phyloP scores from a whole-genome alignment of 2,797 vertebrate species.

The Sebastes kiyomatsui region DNA sequence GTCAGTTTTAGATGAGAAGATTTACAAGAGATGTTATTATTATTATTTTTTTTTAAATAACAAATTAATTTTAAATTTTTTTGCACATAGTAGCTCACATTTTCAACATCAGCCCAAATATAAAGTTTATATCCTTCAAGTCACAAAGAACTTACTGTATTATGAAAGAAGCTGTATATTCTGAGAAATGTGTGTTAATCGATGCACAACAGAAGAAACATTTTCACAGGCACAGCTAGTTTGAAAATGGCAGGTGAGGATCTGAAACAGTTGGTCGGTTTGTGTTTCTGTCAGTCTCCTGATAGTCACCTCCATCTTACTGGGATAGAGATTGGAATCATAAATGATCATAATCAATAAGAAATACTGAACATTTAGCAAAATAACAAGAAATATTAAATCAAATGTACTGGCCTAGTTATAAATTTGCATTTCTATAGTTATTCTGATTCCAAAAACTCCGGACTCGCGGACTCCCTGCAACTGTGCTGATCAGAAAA shows the following conservation, averaged over 20 bases:
- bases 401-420: not conserved
- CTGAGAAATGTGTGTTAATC: not conserved
- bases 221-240: not conserved
- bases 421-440: not conserved
- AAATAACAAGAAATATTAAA: not conserved
- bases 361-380: not conserved
- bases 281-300: not conserved
- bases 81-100: not conserved
- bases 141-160: no score
- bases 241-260: constrained; percentile 2
- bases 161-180: not conserved
- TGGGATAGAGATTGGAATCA: not conserved
- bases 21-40: not conserved
- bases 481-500: not conserved
- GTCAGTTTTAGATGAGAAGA: not conserved
- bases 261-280: not conserved
- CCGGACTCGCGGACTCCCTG: not conserved
- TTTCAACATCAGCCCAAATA: not conserved
- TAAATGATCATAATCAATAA: not conserved
- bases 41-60: not conserved
- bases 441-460: not conserved
- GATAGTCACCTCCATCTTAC: not conserved
- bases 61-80: not conserved
- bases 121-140: not conserved
- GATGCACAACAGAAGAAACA: not conserved